Percentiles rank a stretch among this genome's conserved stretches.
Evolutionary conservation across 2,888 invertebrate species (phyloP).

Genomic region (Rugalucina vietnamica): DNA sequence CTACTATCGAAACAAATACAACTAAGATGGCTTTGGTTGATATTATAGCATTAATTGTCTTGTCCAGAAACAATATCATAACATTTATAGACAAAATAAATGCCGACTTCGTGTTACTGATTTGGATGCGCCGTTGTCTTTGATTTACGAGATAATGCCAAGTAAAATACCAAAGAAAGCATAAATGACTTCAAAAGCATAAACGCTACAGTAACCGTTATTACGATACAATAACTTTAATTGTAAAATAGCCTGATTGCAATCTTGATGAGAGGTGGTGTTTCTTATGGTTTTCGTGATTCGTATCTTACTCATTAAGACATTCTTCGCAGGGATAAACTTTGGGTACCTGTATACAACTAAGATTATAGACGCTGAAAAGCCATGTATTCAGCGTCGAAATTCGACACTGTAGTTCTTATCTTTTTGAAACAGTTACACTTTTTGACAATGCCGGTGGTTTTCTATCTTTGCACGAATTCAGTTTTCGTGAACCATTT

Average conservation of each 20-base stretch:
- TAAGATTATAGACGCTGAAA: background rate
- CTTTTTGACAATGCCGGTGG: background rate
- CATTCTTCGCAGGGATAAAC: background rate
- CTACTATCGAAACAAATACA: too few relatives aligned
- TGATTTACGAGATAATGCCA: too few relatives aligned
- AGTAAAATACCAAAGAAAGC: too few relatives aligned
- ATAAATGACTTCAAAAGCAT: background rate
- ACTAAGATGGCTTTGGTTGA: too few relatives aligned
- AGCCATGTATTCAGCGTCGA: background rate
- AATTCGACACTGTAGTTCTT: background rate
- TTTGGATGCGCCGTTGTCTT: too few relatives aligned
- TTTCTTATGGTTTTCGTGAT: background rate
- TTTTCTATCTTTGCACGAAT: background rate
- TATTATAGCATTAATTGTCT: too few relatives aligned
- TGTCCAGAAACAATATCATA: too few relatives aligned
- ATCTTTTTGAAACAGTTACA: background rate
- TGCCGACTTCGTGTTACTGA: too few relatives aligned
- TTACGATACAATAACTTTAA: too few relatives aligned
- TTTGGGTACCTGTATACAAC: background rate
- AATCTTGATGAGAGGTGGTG: background rate
- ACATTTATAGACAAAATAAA: too few relatives aligned
- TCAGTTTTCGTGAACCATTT: too few relatives aligned
- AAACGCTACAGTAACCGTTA: background rate
- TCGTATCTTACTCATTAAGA: background rate
- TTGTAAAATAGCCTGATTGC: background rate